Conservation (phyloP, 2,113 vertebrate genomes). For the Apodemus speciosus region DNA sequence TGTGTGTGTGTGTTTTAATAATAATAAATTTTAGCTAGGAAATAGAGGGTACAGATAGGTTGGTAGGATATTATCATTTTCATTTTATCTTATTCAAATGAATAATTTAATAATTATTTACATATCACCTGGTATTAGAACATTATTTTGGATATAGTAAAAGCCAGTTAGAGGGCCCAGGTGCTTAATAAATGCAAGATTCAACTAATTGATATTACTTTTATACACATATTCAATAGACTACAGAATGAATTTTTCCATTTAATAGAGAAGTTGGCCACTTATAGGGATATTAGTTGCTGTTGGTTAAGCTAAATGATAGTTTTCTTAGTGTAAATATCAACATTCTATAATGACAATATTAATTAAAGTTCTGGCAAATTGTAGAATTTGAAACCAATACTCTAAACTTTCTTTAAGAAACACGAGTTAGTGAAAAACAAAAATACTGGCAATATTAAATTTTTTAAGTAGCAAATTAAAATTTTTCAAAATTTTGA, state of each 20-base stretch:
- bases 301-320: background rate
- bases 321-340: background rate
- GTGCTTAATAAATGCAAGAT: background rate
- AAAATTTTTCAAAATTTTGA: background rate
- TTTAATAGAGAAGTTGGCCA: background rate
- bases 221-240: background rate
- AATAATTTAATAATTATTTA: background rate
- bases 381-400: background rate
- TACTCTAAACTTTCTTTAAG: background rate
- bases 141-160: background rate
- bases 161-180: background rate
- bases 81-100: background rate
- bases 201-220: background rate
- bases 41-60: background rate
- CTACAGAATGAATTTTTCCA: background rate
- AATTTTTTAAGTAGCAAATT: background rate
- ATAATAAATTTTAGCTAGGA: background rate
- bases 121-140: background rate
- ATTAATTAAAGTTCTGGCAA: background rate
- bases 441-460: background rate
- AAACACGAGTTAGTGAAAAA: background rate
- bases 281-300: background rate
- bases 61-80: background rate
- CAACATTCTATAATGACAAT: background rate
- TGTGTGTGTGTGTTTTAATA: background rate